A percentile compares a stretch with the other conserved stretches of the same genome.
These are phyloP conservation scores for Sarcophaga variegata DNA, from an alignment of 2,888 invertebrate species.

Conservation along the genomic window DNA sequence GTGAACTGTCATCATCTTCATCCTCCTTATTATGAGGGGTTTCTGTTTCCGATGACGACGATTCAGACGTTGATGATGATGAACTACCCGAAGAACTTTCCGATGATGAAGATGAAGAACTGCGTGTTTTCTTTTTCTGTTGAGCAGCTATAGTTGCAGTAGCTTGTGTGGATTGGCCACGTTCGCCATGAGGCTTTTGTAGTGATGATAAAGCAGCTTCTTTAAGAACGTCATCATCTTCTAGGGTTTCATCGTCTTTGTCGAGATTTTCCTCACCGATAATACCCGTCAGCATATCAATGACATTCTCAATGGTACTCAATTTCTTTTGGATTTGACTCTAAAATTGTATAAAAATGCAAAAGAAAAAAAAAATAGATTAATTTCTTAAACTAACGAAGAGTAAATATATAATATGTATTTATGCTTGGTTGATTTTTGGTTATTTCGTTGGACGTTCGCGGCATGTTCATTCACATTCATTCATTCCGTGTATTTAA, in stretches of 20 bases:
- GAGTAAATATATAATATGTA: slow-evolving; percentile 48
- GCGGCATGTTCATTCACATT: neutral
- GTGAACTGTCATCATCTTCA: slow-evolving; percentile 78
- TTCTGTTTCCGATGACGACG: slow-evolving; percentile 74
- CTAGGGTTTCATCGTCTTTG: slow-evolving; percentile 71
- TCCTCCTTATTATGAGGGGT: slow-evolving; percentile 70
- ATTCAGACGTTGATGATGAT: slow-evolving; percentile 75
- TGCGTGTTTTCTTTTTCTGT: slow-evolving; percentile 64
- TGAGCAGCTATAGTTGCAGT: slow-evolving; percentile 16
- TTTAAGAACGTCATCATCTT: slow-evolving; percentile 63
- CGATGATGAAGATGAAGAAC: slow-evolving; percentile 68
- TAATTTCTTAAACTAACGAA: slow-evolving; percentile 43
- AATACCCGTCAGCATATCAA: slow-evolving; percentile 93
- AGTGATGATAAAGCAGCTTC: slow-evolving; percentile 54
- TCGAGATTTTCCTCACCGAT: slow-evolving; percentile 87
- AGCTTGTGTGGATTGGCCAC: neutral
- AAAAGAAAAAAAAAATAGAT: slow-evolving; percentile 51
- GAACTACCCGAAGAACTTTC: slow-evolving; percentile 73
- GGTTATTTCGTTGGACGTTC: slow-evolving; percentile 5
- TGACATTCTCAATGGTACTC: slow-evolving; percentile 91
- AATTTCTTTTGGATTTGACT: slow-evolving; percentile 81
- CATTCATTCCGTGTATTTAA: slow-evolving; percentile 27
- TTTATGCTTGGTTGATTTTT: slow-evolving; percentile 59
- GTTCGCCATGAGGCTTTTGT: slow-evolving; percentile 50
- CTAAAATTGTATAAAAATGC: slow-evolving; percentile 73